Base-by-base conservation (phyloP, 2,797 vertebrate species). In the Gymnothorax javanicus region DNA sequence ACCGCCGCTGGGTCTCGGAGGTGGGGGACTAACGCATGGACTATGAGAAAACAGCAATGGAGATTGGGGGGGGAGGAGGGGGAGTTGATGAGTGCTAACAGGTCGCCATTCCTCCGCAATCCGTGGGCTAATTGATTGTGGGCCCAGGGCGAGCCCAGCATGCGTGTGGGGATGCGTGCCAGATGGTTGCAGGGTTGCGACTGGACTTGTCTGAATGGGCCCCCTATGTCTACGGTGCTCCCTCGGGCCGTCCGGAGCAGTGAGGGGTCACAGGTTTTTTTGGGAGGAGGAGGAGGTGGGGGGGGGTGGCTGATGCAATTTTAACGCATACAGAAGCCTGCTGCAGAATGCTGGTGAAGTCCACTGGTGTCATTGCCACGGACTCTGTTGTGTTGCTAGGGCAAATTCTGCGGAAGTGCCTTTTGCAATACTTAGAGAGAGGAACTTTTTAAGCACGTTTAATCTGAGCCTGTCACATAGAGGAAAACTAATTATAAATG, bases 121-220 rank as follows among this genome's bases (percentile, higher is more conserved):
- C 89, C 89, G 89, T 89, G 91, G 86, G 91, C 92, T 94, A 94
- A 95, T 94, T 95, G 93, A 95, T 95, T 95, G 94, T 93, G 90
- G 87, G 91, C 90, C 92, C 89, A 90, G 91, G 91, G 93, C 91
- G 89, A 87, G 86, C 85, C 87, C 87, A 88, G 91, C 81, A 88
- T 90, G 90, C 88, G 86, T 88, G 90, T 85, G 89, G 88, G 87
- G 92, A 93, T 92, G 90, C 87, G 84, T 86, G 86, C 92, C 95
- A 93, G 94, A 94, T 94, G 94, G 94, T 85, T 64, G 27, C 93
- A 87, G 91, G 91, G 92, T 92, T 93, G 90, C 88, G 91, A 87
- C 90, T 92, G 91, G 90, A 89, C 93, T 92, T 91, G 89, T 90
- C 84, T 91, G 89, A 93, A 91, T 89, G 87, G 89, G 84, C 87